Conservation (phyloP, 2,113 vertebrate species). For the Pedionomus torquatus region DNA sequence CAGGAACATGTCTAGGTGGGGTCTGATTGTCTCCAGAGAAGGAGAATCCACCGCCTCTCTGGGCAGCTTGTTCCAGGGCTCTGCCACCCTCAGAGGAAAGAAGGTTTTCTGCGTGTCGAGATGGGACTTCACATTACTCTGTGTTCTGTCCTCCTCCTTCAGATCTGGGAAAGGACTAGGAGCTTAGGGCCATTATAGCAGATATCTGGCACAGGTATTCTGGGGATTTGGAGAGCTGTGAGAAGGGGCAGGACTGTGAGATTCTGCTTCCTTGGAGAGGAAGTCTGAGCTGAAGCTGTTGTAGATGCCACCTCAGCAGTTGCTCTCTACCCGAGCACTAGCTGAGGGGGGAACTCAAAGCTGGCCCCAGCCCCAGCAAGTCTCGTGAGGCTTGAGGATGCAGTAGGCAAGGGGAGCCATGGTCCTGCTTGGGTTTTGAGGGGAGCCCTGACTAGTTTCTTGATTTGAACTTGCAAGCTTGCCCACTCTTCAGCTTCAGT, state of each 20-base stretch:
- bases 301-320: background rate
- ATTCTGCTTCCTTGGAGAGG: background rate
- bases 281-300: background rate
- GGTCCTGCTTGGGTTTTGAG: background rate
- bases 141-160: background rate
- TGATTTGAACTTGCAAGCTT: background rate
- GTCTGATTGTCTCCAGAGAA: too few species aligned
- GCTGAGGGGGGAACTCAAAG: fast-evolving
- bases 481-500: background rate
- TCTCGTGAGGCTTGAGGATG: background rate
- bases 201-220: background rate
- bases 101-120: too few species aligned
- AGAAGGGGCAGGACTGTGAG: background rate
- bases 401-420: background rate
- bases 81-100: too few species aligned
- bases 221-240: background rate
- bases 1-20: too few species aligned
- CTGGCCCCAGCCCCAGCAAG: background rate
- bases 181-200: background rate
- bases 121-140: background rate
- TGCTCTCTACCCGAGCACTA: background rate
- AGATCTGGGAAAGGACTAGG: too few species aligned
- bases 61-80: too few species aligned
- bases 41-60: too few species aligned
- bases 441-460: background rate